phyloP scores from a whole-genome alignment of 2,113 vertebrate genomes.

The Symphodus melops region DNA sequence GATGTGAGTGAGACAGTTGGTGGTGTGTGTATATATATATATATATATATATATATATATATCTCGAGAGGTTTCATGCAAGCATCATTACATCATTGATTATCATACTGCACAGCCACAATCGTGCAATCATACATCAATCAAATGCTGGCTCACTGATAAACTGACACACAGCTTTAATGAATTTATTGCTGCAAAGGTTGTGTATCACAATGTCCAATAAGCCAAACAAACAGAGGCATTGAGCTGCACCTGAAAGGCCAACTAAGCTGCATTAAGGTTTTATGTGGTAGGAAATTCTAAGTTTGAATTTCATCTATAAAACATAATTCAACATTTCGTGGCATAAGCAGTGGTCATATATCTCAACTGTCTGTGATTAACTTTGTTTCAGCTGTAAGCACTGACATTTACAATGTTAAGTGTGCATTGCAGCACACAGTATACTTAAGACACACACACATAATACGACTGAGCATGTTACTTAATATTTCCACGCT shows the following conservation, averaged over 20 bases:
- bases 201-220: constrained; percentile 23
- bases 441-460: background rate
- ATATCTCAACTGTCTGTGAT: background rate
- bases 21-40: background rate
- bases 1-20: background rate
- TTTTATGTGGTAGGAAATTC: too few species aligned
- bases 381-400: background rate
- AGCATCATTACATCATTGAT: constrained; percentile 24
- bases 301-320: too few species aligned
- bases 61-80: constrained; percentile 8
- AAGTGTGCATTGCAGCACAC: background rate
- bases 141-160: background rate
- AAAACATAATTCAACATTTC: too few species aligned
- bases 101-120: background rate
- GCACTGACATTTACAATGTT: background rate
- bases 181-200: constrained; percentile 35
- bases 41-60: background rate
- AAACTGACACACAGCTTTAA: constrained; percentile 6
- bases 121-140: background rate
- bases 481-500: constrained; percentile 5
- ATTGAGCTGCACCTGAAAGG: background rate
- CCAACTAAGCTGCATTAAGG: too few species aligned
- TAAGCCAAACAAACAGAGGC: constrained; percentile 9
- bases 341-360: background rate
- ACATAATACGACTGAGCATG: background rate